Percentiles rank a stretch among this genome's conserved stretches.
phyloP scores from a whole-genome alignment of 2,113 vertebrate genomes.

The Syngnathoides biaculeatus region DNA sequence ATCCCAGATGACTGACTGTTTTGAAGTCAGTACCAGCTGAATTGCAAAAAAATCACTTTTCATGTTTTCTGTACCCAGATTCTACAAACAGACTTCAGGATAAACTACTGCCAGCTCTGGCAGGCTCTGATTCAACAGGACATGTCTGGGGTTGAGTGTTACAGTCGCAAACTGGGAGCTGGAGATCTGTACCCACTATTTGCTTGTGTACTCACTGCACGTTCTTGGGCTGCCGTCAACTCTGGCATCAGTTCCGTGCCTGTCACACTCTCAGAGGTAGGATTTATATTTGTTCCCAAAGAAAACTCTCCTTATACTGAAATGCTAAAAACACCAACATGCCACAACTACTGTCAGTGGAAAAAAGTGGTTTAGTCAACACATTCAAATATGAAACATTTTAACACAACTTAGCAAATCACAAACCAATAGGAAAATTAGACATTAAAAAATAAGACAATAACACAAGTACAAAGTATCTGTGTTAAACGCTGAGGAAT shows the following conservation, averaged over 20 bases:
- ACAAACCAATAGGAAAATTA: no score
- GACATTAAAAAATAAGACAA: no score
- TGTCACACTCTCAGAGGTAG: slow-evolving; percentile 83
- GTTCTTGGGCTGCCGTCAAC: slow-evolving; percentile 88
- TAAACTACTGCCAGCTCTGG: slow-evolving; percentile 93
- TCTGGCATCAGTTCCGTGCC: slow-evolving; percentile 82
- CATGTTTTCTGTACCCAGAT: slow-evolving; percentile 58
- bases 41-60: no score
- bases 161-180: slow-evolving; percentile 83
- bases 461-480: no score
- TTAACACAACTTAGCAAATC: no score
- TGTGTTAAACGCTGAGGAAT: no score
- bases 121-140: slow-evolving; percentile 86
- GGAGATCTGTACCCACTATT: slow-evolving; percentile 91
- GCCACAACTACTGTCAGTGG: no score
- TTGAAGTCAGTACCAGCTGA: no score
- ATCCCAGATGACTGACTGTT: no score
- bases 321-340: not conserved
- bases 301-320: not conserved
- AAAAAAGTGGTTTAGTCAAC: no score
- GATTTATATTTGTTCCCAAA: not conserved
- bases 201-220: slow-evolving; percentile 88
- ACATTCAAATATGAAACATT: no score
- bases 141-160: slow-evolving; percentile 81
- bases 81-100: slow-evolving; percentile 83